Evolutionary conservation across 92 coral and sea anemone genomes (phyloP).

Genomic region (Virgularia gustaviana): DNA sequence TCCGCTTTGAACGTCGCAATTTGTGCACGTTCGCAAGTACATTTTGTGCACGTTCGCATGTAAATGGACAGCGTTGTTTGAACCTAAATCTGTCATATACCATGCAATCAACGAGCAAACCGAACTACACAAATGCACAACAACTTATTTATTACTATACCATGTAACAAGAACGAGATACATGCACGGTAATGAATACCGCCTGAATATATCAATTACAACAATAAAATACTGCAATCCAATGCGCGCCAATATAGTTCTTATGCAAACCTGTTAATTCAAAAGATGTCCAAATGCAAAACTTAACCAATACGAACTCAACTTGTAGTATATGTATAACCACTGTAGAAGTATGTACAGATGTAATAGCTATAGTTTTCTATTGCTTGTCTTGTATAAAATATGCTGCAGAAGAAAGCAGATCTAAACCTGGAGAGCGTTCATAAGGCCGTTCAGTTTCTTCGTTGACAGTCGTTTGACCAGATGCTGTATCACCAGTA

Average conservation of each 20-base stretch:
- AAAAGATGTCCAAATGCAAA: background rate
- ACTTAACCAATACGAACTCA: slow-evolving; percentile 33
- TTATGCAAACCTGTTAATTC: background rate
- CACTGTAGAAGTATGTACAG: background rate
- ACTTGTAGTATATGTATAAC: slow-evolving; percentile 3
- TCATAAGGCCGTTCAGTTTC: slow-evolving; percentile 3
- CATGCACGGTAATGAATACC: too few relatives aligned
- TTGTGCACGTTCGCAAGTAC: too few relatives aligned
- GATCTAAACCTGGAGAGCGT: background rate
- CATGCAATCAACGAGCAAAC: too few relatives aligned
- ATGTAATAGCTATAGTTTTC: background rate
- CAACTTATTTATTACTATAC: too few relatives aligned
- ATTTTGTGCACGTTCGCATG: too few relatives aligned
- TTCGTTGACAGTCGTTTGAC: slow-evolving; percentile 1
- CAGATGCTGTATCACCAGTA: background rate
- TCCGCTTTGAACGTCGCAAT: too few relatives aligned
- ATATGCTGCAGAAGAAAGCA: slow-evolving; percentile 4
- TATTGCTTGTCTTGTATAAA: slow-evolving; percentile 9
- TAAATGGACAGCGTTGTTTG: too few relatives aligned
- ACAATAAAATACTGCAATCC: background rate
- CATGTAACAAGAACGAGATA: too few relatives aligned
- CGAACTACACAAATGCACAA: too few relatives aligned
- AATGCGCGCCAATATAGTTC: slow-evolving; percentile 8
- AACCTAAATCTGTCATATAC: too few relatives aligned
- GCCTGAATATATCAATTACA: too few relatives aligned